phyloP scores from a whole-genome alignment of 2,888 invertebrate genomes.

The Lasius fuliginosus region DNA sequence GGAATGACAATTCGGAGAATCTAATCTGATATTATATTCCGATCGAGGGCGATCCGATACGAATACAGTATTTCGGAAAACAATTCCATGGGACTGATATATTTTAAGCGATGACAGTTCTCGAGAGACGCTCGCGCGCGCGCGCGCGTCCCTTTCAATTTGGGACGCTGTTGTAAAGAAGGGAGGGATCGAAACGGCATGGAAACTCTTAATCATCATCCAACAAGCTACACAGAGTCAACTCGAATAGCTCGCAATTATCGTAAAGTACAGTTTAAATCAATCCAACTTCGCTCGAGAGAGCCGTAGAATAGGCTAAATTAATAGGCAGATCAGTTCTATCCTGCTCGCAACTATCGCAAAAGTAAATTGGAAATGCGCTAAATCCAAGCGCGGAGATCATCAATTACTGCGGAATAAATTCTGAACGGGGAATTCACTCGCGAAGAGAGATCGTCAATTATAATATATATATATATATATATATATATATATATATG shows the following conservation, averaged over 20 bases:
- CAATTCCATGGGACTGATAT: not conserved
- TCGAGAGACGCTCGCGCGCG: no score
- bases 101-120: not conserved
- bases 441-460: not conserved
- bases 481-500: not conserved
- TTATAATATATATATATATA: not conserved
- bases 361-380: conserved; percentile 13
- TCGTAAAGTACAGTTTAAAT: conserved; percentile 37
- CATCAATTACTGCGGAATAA: not conserved
- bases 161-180: not conserved
- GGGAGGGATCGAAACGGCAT: not conserved
- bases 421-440: not conserved
- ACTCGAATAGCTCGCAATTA: conserved; percentile 39
- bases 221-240: not conserved
- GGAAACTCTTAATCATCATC: conserved; percentile 38
- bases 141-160: conserved; percentile 3
- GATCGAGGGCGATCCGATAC: not conserved
- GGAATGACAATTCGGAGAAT: not conserved
- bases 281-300: conserved; percentile 33
- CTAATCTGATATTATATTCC: not conserved
- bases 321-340: conserved; percentile 13
- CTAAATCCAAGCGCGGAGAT: not conserved
- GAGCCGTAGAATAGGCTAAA: conserved; percentile 3
- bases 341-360: not conserved
- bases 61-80: not conserved